A percentile compares a stretch with the other conserved stretches of the same genome.
Evolutionary conservation across 2,113 vertebrate species (phyloP).

Genomic region (Desmodus rotundus): DNA sequence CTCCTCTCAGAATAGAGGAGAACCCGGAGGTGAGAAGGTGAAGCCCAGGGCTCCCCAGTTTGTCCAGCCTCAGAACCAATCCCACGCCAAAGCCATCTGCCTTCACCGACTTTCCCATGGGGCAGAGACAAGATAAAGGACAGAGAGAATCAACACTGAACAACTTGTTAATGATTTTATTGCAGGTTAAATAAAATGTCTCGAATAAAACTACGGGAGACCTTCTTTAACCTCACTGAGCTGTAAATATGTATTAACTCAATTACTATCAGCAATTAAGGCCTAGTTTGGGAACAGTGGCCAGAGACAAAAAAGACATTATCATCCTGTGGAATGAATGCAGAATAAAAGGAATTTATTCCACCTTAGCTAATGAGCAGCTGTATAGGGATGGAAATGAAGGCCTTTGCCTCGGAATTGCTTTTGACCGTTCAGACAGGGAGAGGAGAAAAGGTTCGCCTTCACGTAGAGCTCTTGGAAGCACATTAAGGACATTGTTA

Average conservation of each 20-base stretch:
- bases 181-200: conserved; percentile 84
- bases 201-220: conserved; percentile 91
- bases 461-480: conserved; percentile 67
- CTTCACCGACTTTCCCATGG: conserved; percentile 76
- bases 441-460: conserved; percentile 79
- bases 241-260: conserved; percentile 97
- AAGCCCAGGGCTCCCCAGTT: background rate
- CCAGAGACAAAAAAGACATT: conserved; percentile 85
- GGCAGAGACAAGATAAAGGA: conserved; percentile 75
- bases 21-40: background rate
- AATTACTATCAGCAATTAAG: conserved; percentile 88
- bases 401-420: conserved; percentile 72
- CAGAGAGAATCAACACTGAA: conserved; percentile 82
- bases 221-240: conserved; percentile 88
- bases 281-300: conserved; percentile 89
- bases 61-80: conserved; percentile 46
- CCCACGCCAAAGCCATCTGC: conserved; percentile 79
- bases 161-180: conserved; percentile 93
- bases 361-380: conserved; percentile 91
- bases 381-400: conserved; percentile 87
- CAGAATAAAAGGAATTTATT: conserved; percentile 87
- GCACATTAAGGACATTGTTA: conserved; percentile 78
- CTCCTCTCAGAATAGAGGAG: background rate
- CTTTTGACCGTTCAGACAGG: conserved; percentile 75
- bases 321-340: conserved; percentile 85